phyloP scores from a whole-genome alignment of 2,797 vertebrate genomes.

The Menidia menidia region DNA sequence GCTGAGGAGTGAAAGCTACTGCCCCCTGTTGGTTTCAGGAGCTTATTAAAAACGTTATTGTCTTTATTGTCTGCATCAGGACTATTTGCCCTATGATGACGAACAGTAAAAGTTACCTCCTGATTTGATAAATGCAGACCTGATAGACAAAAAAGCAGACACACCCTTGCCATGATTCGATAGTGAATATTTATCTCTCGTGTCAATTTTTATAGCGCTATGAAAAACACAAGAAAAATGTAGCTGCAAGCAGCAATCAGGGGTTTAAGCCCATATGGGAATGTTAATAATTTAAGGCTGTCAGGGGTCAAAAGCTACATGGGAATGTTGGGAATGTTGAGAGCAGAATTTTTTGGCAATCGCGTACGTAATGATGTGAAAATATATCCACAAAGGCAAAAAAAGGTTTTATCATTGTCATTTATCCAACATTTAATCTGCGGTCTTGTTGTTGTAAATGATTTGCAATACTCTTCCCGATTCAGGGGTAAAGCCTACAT shows the following conservation, averaged over 20 bases:
- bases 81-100: conserved; percentile 9
- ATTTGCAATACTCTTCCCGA: conserved; percentile 27
- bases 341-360: conserved; percentile 60
- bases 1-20: conserved; percentile 63
- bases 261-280: conserved; percentile 74
- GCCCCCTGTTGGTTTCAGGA: conserved; percentile 71
- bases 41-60: background rate
- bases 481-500: conserved; percentile 24
- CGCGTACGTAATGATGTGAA: conserved; percentile 55
- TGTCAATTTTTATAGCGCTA: conserved; percentile 55
- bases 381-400: conserved; percentile 24
- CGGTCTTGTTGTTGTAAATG: conserved; percentile 34
- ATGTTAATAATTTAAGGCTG: conserved; percentile 82
- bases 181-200: conserved; percentile 57
- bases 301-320: conserved; percentile 75
- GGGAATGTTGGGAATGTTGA: conserved; percentile 76
- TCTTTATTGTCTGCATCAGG: background rate
- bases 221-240: conserved; percentile 75
- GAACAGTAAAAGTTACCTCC: conserved; percentile 27
- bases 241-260: conserved; percentile 71
- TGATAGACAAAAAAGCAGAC: conserved; percentile 27
- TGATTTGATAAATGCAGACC: conserved; percentile 21
- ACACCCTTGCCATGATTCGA: conserved; percentile 39
- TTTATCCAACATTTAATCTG: conserved; percentile 22
- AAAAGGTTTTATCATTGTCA: conserved; percentile 10